A percentile compares a stretch with the other conserved stretches of the same genome.
phyloP scores from a whole-genome alignment of 2,888 invertebrate genomes.

The Xylota sylvarum region DNA sequence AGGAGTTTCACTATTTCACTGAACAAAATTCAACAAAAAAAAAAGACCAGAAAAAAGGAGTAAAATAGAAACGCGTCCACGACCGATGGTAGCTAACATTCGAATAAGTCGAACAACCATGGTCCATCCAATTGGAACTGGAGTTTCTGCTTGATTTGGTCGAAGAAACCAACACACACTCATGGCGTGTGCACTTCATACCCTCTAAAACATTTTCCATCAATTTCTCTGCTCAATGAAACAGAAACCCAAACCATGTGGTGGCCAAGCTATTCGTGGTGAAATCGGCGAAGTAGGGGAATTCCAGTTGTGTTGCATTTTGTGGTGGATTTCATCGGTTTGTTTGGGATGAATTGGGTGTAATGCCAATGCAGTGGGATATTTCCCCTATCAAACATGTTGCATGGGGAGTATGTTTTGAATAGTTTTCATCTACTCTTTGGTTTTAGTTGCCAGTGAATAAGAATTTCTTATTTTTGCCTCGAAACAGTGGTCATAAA shows the following conservation, averaged over 20 bases:
- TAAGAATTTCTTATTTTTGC: too few relatives aligned
- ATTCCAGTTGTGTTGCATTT: slow-evolving; percentile 33
- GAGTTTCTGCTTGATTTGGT: slow-evolving; percentile 76
- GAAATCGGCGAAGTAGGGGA: slow-evolving; percentile 42
- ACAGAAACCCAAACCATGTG: slow-evolving; percentile 64
- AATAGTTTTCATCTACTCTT: background rate
- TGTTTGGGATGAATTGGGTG: background rate
- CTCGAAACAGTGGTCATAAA: background rate
- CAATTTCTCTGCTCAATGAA: slow-evolving; percentile 71
- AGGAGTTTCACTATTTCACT: slow-evolving; percentile 62
- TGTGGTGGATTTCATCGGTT: slow-evolving; percentile 40
- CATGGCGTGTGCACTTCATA: slow-evolving; percentile 49
- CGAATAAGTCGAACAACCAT: slow-evolving; percentile 78
- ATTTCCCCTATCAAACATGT: slow-evolving; percentile 66
- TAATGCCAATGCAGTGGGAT: background rate
- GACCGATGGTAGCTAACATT: slow-evolving; percentile 79
- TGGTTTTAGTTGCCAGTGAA: background rate
- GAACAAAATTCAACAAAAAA: slow-evolving; percentile 35
- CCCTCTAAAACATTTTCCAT: slow-evolving; percentile 20
- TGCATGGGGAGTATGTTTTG: background rate
- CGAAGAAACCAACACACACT: slow-evolving; percentile 53
- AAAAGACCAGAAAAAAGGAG: too few relatives aligned
- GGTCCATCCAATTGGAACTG: slow-evolving; percentile 78
- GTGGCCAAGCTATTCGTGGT: slow-evolving; percentile 40
- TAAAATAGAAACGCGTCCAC: slow-evolving; percentile 79